Base-by-base conservation (phyloP, 2,888 invertebrate species). In the Disparrhopalites patrizii region DNA sequence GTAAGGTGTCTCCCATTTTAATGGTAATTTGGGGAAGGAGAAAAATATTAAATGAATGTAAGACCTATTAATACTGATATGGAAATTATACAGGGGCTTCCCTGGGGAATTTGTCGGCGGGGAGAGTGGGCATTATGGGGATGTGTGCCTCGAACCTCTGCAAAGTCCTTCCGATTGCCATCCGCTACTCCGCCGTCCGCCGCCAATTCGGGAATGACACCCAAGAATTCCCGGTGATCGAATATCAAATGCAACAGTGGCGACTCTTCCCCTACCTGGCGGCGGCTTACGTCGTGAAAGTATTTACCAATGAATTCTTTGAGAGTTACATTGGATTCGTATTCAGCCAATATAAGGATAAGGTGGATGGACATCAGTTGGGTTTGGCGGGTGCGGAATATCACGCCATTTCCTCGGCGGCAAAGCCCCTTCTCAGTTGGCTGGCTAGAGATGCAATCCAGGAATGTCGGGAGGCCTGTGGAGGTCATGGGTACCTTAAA, bases 381-480 rank as follows among this genome's bases (percentile, higher is more conserved):
- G 73, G 73, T 3, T 47, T 67, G 27, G 56, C 81, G 60, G 82
- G 82, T 1, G 79, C 79, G 50, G 84, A 84, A 76, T 79, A 84
- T 31, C 84, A 84, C 76, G 82, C 81, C 0, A 68, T 84, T 43
- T 81, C 83, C 0, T 82, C 82, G 70, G 79, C 81, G 27, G 80
- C 79, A 52, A 84, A 84, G 76, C 82, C 84, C 0, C 78, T 92
- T 23, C 85, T 89, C 73, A 87, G 91, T 0, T 98, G 97, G 97
- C 80, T 85, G 1, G 87, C 90, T 30, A 83, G 90, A 38, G 91
- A 93, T 81, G 90, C 87, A 20, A 89, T 96, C 70, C 95, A 96
- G 81, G 91, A 93, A 80, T 91, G 92, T 76, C 82, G 97, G 67
- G 96, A 96, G 81, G n/a, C n/a, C n/a, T 95, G 95, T 78, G 97